Base-by-base conservation (phyloP, 2,113 vertebrate species). In the Alouatta palliata region DNA sequence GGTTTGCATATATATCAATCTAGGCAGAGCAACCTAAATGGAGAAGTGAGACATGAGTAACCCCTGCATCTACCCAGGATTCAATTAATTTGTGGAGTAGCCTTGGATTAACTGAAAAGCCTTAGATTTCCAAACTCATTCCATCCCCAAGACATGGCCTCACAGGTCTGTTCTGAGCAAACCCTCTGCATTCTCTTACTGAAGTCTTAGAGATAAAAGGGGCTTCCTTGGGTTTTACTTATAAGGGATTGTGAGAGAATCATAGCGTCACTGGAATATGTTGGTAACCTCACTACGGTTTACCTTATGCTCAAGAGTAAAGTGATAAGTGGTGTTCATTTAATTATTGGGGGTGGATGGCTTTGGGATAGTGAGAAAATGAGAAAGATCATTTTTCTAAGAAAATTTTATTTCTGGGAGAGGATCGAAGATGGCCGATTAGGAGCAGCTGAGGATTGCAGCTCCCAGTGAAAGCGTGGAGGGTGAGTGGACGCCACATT, bases 111-210 rank as follows among this genome's bases (percentile, higher is more conserved):
- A 77, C 16, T 75, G 87, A 7, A 87, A 70, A 19, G 6, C 58
- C 61, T 76, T 2, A 16, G 9, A 66, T 2, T 83, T 77, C 12
- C 23, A 87, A 23, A 71, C 6, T 56, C 40, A 75, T 45, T 23
- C 19, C 1, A 21, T 20, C 23, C 87, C 19, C 4, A 71, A 6
- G 25, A 9, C 3, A 23, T 17, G 19, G 7, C 9, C 19, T 3
- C 2, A 19, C 0, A 56, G 25, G 13, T 19, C 1, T 45, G 14
- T 32, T 8, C 8, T 80, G 16, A 47, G 21, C 2, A 6, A 9
- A 9, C 17, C 8, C 8, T 87, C 58, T 45, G 9, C 7, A 35
- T 0, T 75, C 14, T 83, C 52, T 43, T 75, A 4, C 16, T 4
- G 30, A 70, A 21, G 23, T 30, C 79, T 77, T 2, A 91, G 32